These are phyloP conservation scores for Spondyliosoma cantharus DNA, from an alignment of 2,797 vertebrate species.

Conservation along the genomic window DNA sequence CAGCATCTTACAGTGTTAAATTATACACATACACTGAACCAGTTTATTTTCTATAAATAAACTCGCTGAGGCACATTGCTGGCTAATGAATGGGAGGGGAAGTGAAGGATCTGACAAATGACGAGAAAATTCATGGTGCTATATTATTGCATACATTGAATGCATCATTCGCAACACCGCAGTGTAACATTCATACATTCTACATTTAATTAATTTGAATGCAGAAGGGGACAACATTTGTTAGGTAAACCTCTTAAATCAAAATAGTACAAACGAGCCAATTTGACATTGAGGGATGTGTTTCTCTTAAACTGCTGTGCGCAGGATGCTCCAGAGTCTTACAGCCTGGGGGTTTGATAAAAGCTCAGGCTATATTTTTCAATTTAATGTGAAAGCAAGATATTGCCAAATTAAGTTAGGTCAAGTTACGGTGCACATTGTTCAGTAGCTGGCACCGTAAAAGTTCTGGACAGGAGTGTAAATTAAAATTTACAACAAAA, in stretches of 20 bases:
- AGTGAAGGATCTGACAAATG: neutral
- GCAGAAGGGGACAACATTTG: neutral
- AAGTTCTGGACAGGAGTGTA: neutral
- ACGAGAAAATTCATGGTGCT: neutral
- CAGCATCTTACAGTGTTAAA: neutral
- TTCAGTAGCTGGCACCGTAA: neutral
- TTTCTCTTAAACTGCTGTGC: neutral
- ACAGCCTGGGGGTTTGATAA: neutral
- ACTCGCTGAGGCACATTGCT: neutral
- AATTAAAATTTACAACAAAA: neutral
- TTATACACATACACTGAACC: neutral
- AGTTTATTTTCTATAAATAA: neutral
- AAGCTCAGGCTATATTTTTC: slow-evolving; percentile 8
- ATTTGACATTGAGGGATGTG: neutral
- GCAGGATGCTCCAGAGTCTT: neutral
- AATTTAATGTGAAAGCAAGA: neutral
- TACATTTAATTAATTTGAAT: neutral
- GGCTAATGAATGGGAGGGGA: neutral
- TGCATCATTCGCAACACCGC: neutral
- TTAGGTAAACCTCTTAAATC: neutral
- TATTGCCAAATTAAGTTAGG: slow-evolving; percentile 3
- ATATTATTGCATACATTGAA: neutral
- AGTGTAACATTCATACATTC: neutral
- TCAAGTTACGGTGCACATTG: neutral
- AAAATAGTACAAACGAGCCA: slow-evolving; percentile 1